Evolutionary conservation across 2,888 invertebrate species (phyloP).

Genomic region (Diabrotica balteata): DNA sequence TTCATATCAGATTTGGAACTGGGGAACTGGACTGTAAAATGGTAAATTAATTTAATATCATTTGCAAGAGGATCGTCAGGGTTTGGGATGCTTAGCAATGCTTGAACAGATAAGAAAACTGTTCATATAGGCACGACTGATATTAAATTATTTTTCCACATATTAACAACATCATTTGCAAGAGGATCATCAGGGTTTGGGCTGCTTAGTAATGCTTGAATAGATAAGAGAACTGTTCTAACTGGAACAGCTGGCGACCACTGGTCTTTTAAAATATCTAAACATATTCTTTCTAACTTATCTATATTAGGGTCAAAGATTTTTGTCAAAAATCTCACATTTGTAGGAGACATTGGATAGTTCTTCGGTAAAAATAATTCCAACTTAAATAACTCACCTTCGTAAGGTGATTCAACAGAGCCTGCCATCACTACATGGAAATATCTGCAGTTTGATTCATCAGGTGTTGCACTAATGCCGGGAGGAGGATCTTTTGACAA

Average conservation of each 20-base stretch:
- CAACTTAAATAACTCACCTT: conserved; percentile 96
- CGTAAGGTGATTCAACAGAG: conserved; percentile 95
- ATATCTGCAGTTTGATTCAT: conserved; percentile 89
- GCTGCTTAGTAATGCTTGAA: too few species aligned
- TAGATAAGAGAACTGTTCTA: too few species aligned
- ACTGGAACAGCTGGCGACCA: too few species aligned
- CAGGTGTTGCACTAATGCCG: too few species aligned
- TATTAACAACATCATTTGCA: too few species aligned
- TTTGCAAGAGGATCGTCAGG: conserved; percentile 98
- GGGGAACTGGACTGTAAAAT: too few species aligned
- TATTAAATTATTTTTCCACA: too few species aligned
- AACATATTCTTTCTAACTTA: too few species aligned
- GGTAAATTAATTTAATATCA: conserved; percentile 70
- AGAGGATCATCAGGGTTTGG: conserved; percentile 70
- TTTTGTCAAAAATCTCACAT: too few species aligned
- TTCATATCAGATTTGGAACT: too few species aligned
- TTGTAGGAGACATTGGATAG: conserved; percentile 67
- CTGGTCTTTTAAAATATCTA: conserved; percentile 65
- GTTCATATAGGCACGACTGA: too few species aligned
- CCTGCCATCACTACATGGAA: conserved; percentile 97
- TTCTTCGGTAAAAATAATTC: conserved; percentile 99
- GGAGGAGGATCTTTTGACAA: conserved; percentile 96
- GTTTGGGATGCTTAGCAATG: conserved; percentile 92
- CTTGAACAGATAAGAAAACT: conserved; percentile 97
- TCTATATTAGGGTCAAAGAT: too few species aligned